phyloP scores from a whole-genome alignment of 2,797 vertebrate genomes.

The Propithecus perrieri region DNA sequence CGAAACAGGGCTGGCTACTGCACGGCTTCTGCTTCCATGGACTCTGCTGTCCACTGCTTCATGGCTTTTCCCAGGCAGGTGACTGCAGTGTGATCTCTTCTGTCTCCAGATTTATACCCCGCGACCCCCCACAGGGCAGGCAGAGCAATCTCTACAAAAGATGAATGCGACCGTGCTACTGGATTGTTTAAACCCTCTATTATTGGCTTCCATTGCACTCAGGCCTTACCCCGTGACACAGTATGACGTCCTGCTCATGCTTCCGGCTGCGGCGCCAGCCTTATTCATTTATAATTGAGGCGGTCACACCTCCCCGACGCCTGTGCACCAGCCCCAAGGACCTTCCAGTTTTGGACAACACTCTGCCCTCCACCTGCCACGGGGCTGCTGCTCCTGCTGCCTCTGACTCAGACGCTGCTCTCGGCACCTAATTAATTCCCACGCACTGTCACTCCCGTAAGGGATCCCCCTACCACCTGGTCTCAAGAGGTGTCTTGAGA shows the following conservation, averaged over 20 bases:
- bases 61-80: neutral
- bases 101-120: neutral
- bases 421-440: neutral
- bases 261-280: neutral
- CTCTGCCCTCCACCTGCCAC: neutral
- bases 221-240: rapidly evolving
- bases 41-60: rapidly evolving
- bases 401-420: neutral
- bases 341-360: neutral
- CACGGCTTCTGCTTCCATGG: neutral
- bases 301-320: rapidly evolving
- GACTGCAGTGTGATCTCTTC: rapidly evolving
- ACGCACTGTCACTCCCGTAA: neutral
- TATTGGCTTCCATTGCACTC: neutral
- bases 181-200: neutral
- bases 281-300: neutral
- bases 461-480: neutral
- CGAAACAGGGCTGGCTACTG: neutral
- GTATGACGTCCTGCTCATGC: rapidly evolving
- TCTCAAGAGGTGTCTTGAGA: neutral
- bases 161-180: rapidly evolving
- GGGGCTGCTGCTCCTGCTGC: neutral
- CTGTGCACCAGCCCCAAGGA: neutral
- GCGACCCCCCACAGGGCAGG: rapidly evolving
- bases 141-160: neutral